A percentile compares a stretch with the other conserved stretches of the same genome.
phyloP scores from a whole-genome alignment of 2,797 vertebrate species.

The Ispidina picta region DNA sequence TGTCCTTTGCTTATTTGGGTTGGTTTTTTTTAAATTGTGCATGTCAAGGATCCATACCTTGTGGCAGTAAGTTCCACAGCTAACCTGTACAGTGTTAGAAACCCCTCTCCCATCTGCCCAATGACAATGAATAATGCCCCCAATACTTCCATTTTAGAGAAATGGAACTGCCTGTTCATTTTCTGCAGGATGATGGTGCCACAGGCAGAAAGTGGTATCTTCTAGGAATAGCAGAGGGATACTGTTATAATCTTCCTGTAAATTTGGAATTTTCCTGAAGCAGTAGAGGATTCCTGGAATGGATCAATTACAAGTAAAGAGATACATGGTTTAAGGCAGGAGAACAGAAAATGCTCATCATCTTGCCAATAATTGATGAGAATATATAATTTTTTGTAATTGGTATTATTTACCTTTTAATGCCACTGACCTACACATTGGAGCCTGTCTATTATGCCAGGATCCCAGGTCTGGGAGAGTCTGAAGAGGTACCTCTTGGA shows the following conservation, averaged over 20 bases:
- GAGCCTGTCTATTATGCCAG: constrained; percentile 20
- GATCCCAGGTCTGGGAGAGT: constrained; percentile 50
- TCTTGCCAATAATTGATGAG: background rate
- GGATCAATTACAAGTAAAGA: background rate
- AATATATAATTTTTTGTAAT: background rate
- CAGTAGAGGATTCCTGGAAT: constrained; percentile 52
- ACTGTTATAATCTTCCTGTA: constrained; percentile 49
- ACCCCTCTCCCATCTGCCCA: background rate
- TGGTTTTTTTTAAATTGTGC: fast-evolving
- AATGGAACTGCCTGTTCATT: background rate
- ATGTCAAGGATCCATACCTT: background rate
- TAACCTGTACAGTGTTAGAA: background rate
- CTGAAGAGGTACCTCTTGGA: constrained; percentile 69
- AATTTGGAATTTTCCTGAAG: constrained; percentile 33
- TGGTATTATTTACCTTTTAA: background rate
- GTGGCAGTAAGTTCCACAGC: background rate
- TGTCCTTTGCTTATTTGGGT: too few species aligned
- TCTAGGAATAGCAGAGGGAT: constrained; percentile 65
- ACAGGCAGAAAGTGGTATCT: constrained; percentile 62
- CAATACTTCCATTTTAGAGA: background rate
- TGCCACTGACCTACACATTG: constrained; percentile 49
- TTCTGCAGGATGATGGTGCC: constrained; percentile 37
- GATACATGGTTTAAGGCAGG: background rate
- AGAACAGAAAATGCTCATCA: background rate
- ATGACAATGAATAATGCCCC: background rate